These are phyloP conservation scores for Ageneiosus marmoratus DNA, from an alignment of 2,113 vertebrate genomes.

Conservation along the genomic window DNA sequence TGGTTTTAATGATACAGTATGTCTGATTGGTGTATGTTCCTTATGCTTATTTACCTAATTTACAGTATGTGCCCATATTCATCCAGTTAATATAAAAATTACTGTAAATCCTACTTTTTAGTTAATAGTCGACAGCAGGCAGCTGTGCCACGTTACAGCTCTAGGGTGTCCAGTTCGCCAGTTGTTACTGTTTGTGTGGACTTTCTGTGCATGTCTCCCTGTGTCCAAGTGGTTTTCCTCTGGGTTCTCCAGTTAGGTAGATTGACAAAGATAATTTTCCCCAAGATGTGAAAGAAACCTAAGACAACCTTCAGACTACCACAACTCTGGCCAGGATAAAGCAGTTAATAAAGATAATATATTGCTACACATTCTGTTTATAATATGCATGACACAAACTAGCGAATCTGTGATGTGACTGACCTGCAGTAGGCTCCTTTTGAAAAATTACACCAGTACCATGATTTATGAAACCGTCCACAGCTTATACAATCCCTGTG, in stretches of 20 bases:
- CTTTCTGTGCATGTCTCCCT: background rate
- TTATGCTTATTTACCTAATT: no score
- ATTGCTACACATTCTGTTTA: background rate
- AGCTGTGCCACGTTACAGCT: background rate
- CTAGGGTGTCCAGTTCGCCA: background rate
- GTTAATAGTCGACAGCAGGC: background rate
- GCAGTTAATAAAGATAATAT: background rate
- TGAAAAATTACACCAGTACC: background rate
- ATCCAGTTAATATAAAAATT: background rate
- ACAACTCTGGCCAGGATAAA: background rate
- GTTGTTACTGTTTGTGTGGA: background rate
- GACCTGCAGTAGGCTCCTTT: background rate
- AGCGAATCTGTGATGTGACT: background rate
- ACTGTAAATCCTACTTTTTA: background rate
- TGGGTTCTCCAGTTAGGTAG: background rate
- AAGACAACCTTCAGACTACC: background rate
- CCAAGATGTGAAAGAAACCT: background rate
- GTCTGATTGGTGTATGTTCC: no score
- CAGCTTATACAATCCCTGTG: background rate
- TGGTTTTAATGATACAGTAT: no score
- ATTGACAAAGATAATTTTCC: background rate
- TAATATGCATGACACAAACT: background rate
- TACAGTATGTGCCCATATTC: background rate
- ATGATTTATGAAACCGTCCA: background rate
- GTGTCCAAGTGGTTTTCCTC: background rate